Evolutionary conservation across 2,888 invertebrate species (phyloP).

Genomic region (Lutraria lutraria): DNA sequence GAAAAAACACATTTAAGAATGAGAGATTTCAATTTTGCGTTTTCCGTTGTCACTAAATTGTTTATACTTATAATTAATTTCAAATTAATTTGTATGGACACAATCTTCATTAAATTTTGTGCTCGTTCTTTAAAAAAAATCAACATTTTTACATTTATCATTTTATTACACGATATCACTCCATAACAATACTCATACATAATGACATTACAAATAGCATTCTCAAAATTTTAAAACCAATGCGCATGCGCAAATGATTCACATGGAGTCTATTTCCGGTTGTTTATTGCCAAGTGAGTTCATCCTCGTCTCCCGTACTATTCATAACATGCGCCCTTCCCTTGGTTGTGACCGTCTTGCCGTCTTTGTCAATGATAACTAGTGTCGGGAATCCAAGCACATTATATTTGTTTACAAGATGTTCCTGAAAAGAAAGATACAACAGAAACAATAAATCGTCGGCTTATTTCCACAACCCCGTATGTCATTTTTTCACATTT

Average conservation of each 20-base stretch:
- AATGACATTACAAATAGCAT: background rate
- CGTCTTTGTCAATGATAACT: conserved; percentile 65
- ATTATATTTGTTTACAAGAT: conserved; percentile 61
- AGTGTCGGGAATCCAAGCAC: conserved; percentile 77
- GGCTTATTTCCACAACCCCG: too few relatives aligned
- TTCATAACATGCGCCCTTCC: conserved; percentile 40
- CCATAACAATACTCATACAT: too few relatives aligned
- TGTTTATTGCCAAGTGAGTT: conserved; percentile 3
- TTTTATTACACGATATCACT: too few relatives aligned
- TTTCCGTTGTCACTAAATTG: too few relatives aligned
- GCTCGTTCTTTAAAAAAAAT: too few relatives aligned
- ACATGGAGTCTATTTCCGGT: background rate
- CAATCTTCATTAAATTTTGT: too few relatives aligned
- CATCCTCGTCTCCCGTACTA: conserved; percentile 22
- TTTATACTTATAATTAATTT: too few relatives aligned
- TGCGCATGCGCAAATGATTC: background rate
- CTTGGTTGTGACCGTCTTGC: conserved; percentile 36
- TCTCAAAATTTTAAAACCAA: background rate
- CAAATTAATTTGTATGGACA: too few relatives aligned
- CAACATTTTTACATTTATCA: too few relatives aligned
- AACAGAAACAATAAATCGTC: background rate
- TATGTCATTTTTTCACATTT: too few relatives aligned
- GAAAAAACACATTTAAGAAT: too few relatives aligned
- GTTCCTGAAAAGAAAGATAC: conserved; percentile 50
- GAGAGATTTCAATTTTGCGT: too few relatives aligned